Evolutionary conservation across 2,113 vertebrate genomes (phyloP), one percentile per base, ranked within the genome.

Genomic region (Onychorhynchus coronatus): DNA sequence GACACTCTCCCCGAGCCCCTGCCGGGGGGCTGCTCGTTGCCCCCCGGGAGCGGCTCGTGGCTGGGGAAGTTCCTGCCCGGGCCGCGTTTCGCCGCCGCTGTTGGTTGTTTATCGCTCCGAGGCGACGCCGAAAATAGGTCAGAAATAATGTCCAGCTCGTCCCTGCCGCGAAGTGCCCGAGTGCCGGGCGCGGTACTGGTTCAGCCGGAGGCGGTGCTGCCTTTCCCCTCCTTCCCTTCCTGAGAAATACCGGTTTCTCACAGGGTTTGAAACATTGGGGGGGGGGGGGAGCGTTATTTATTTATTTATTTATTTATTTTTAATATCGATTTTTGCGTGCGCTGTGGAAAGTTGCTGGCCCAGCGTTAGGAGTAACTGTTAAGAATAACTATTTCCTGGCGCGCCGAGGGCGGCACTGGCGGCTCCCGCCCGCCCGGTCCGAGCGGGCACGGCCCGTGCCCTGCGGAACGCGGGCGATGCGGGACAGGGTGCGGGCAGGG

Each of bases 51-150:
- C 12, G 39, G 50, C 17, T 53, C 5, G 37, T 13, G 71, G 35
- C 61, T 44, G 65, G 41, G 74, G 58, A 65, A 92, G 85, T 77
- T 87, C 68, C 42, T 27, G 39, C 12, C 46, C n/a, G 8, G 49
- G 44, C 83, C 42, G 74, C 20, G 37, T 24, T 70, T 47, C 14
- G 59, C 30, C 25, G 50, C 55, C 30, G 68, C 37, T 81, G 58
- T 28, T 35, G 83, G 27, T 67, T 91, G 84, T 90, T 93, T 80
- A 81, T 63, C 61, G 31, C 61, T 79, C 15, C 19, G 39, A 94
- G 50, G 70, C 66, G 70, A 85, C 28, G 28, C 66, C 41, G 78
- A 92, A 95, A 95, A 93, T 81, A 96, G 73, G 88, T 94, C 92
- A 89, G 80, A 63, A 92, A 56, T 59, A 37, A 37, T 7, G 44